phyloP scores from a whole-genome alignment of 2,797 vertebrate genomes.

The Rallus crepitans region DNA sequence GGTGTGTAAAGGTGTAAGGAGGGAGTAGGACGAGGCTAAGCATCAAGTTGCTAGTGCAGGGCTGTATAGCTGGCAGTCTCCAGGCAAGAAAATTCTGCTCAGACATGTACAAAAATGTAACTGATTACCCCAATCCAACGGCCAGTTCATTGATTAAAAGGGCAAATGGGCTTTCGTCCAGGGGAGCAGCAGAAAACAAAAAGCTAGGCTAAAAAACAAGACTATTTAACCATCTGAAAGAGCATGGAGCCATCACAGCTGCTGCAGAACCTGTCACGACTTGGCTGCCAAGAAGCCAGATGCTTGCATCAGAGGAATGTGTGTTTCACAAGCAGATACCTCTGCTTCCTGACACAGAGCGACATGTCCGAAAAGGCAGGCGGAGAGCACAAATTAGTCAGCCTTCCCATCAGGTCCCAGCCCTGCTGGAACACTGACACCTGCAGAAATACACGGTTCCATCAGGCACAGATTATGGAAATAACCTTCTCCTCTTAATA shows the following conservation, averaged over 20 bases:
- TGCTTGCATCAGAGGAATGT: conserved; percentile 65
- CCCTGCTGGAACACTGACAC: not conserved
- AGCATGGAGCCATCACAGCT: conserved; percentile 68
- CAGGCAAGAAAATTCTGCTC: conserved; percentile 4
- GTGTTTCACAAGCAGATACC: conserved; percentile 62
- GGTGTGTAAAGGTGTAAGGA: not conserved
- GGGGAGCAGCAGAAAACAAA: conserved; percentile 54
- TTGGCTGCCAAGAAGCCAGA: conserved; percentile 74
- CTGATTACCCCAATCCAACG: not conserved
- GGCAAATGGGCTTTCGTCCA: conserved; percentile 63
- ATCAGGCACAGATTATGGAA: conserved; percentile 8
- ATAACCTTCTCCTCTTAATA: not conserved
- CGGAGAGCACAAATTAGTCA: not conserved
- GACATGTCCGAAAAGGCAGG: conserved; percentile 5
- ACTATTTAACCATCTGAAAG: conserved; percentile 75
- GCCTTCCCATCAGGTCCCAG: not conserved
- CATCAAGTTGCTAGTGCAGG: fast-evolving
- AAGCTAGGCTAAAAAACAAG: conserved; percentile 49
- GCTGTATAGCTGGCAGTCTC: not conserved
- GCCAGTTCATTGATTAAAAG: conserved; percentile 62
- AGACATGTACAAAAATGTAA: conserved; percentile 45
- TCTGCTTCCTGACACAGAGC: conserved; percentile 39
- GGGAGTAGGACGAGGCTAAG: not conserved
- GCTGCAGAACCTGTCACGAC: conserved; percentile 70
- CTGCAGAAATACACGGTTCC: not conserved